These are phyloP conservation scores for Pygmarrhopalites habei DNA, from an alignment of 1,140 invertebrate genomes.

Conservation along the genomic window DNA sequence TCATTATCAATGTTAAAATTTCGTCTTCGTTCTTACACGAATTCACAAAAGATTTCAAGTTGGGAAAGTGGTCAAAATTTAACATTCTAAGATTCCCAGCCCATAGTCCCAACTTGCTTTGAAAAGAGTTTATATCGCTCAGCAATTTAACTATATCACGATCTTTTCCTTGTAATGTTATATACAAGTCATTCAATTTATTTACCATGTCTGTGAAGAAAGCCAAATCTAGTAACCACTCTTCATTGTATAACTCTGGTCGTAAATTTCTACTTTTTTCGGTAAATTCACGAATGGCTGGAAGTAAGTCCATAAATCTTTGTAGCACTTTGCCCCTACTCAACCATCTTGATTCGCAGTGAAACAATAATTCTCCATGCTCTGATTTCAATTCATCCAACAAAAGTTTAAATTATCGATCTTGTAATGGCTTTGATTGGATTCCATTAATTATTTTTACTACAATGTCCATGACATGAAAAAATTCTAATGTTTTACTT, in stretches of 20 bases:
- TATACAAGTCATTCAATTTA: neutral
- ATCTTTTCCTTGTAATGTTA: neutral
- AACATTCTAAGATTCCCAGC: no score
- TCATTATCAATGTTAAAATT: no score
- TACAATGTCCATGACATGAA: no score
- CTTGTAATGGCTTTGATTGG: neutral
- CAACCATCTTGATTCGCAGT: neutral
- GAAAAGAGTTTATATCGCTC: no score
- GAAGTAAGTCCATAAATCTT: neutral
- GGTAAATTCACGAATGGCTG: neutral
- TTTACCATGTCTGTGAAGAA: neutral
- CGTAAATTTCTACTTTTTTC: neutral
- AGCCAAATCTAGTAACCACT: neutral
- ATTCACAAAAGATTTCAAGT: no score
- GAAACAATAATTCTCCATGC: neutral
- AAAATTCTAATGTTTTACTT: neutral
- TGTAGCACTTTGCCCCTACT: neutral
- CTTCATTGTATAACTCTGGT: neutral
- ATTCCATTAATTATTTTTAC: neutral
- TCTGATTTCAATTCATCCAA: neutral
- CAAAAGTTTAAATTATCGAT: no score
- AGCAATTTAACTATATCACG: no score
- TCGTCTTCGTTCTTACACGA: no score
- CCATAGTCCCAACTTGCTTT: no score
- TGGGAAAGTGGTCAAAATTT: no score